Conservation (phyloP, 2,888 invertebrate genomes). For the Microplitis manilae region DNA sequence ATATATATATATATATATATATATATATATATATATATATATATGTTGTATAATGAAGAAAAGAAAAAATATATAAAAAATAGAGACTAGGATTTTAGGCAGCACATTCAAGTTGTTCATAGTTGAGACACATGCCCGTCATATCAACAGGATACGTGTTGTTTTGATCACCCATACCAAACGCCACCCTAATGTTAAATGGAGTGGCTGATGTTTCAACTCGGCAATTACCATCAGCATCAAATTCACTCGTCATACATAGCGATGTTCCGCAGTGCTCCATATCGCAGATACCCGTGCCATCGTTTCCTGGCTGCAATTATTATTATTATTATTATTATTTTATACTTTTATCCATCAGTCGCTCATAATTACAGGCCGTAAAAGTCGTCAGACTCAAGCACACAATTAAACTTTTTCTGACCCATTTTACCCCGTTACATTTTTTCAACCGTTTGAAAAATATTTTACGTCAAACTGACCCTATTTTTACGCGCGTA, state of each 20-base stretch:
- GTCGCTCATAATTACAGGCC: too few relatives aligned
- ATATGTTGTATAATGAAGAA: too few relatives aligned
- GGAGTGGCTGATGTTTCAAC: conserved; percentile 85
- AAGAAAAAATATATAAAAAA: neutral
- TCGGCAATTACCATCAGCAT: conserved; percentile 73
- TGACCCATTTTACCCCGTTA: too few relatives aligned
- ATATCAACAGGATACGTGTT: conserved; percentile 83
- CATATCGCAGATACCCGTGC: conserved; percentile 81
- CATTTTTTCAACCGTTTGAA: too few relatives aligned
- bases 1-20: too few relatives aligned
- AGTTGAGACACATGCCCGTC: conserved; percentile 84
- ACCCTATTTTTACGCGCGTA: too few relatives aligned
- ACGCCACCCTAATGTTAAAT: conserved; percentile 84
- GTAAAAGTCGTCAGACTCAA: too few relatives aligned
- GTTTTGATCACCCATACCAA: conserved; percentile 80
- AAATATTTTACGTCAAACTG: too few relatives aligned
- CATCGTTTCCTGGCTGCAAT: conserved; percentile 75
- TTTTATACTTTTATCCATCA: neutral
- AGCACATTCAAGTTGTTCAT: conserved; percentile 81
- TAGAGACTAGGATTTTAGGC: conserved; percentile 51
- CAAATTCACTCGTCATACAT: conserved; percentile 75
- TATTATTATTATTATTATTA: neutral
- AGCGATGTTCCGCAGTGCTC: conserved; percentile 85
- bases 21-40: neutral
- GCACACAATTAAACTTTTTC: too few relatives aligned